Evolutionary conservation across 2,888 invertebrate genomes (phyloP), one percentile per base, ranked within the genome.

Genomic region (Axea sp.): DNA sequence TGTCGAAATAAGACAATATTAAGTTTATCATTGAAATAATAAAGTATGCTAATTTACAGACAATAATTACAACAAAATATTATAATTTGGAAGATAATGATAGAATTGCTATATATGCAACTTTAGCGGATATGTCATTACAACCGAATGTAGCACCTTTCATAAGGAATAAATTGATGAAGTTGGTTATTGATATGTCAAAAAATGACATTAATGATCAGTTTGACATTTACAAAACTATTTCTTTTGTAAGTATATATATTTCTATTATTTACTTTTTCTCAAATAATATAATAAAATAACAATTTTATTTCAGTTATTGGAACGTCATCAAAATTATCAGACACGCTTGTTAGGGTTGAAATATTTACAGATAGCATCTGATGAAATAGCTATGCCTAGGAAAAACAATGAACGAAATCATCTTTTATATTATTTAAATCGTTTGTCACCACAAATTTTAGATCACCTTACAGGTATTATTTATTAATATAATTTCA

Each of bases 81-180:
- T 11, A 6, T 8, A 12, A 2, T 8, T 35, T 69, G 14, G 17
- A 31, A 9, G 0, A 26, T 4, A 19, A 31, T 5, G 59, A 47
- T 53, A 24, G 33, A 30, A 7, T 4, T 14, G 5, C n/a, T 3
- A 12, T 55, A 22, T 7, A 22, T n/a, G 14, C 0, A 8, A 7
- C 1, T 14, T 43, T 68, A 17, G 15, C 7, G 3, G 4, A 19
- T 2, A 26, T 57, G 14, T 68, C 68, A 28, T 7, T 51, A 9
- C 9, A 68, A 30, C 11, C 51, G n/a, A 51, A 68, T 2, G 43
- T 68, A 0, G 57, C 28, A 28, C 57, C 57, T 3, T 68, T 41
- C 15, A 51, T 68, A 4, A 49, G 68, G 14, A 59, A 49, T 33
- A 68, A 68, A 49, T 8, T 59, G 26, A 59, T 68, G 17, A 68